Evolutionary conservation across 2,888 invertebrate species (phyloP).

Genomic region (Lasioglossum leucozonium): DNA sequence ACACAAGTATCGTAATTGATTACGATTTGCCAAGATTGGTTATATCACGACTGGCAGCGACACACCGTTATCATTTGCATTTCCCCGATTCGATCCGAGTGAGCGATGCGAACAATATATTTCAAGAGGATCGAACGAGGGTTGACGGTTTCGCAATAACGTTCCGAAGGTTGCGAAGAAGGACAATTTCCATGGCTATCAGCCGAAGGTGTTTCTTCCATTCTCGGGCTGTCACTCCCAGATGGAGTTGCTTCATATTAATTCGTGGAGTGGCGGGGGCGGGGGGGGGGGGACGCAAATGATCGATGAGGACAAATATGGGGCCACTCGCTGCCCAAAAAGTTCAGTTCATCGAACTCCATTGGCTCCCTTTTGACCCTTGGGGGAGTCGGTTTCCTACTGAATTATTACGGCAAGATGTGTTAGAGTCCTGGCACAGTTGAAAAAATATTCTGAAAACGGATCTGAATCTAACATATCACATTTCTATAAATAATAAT

Average conservation of each 20-base stretch:
- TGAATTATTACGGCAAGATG: background rate
- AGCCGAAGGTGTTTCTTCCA: constrained; percentile 47
- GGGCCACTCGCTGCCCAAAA: constrained; percentile 26
- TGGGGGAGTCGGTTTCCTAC: background rate
- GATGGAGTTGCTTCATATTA: constrained; percentile 64
- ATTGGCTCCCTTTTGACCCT: background rate
- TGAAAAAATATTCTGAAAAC: background rate
- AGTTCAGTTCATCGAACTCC: constrained; percentile 11
- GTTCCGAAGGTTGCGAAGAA: constrained; percentile 49
- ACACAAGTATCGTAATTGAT: background rate
- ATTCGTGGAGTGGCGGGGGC: no score
- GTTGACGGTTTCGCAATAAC: constrained; percentile 67
- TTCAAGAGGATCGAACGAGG: constrained; percentile 52
- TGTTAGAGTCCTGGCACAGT: background rate
- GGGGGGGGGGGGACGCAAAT: constrained; percentile 39
- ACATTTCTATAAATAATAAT: background rate
- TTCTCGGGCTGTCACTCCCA: constrained; percentile 66
- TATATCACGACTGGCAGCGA: background rate
- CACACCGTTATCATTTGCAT: constrained; percentile 39
- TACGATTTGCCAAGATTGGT: background rate
- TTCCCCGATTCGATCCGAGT: constrained; percentile 29
- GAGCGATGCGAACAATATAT: constrained; percentile 62
- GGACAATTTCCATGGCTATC: constrained; percentile 63
- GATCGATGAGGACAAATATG: constrained; percentile 68
- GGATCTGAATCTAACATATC: background rate